phyloP scores from a whole-genome alignment of 2,113 vertebrate genomes.

The Chaetodon trifascialis region DNA sequence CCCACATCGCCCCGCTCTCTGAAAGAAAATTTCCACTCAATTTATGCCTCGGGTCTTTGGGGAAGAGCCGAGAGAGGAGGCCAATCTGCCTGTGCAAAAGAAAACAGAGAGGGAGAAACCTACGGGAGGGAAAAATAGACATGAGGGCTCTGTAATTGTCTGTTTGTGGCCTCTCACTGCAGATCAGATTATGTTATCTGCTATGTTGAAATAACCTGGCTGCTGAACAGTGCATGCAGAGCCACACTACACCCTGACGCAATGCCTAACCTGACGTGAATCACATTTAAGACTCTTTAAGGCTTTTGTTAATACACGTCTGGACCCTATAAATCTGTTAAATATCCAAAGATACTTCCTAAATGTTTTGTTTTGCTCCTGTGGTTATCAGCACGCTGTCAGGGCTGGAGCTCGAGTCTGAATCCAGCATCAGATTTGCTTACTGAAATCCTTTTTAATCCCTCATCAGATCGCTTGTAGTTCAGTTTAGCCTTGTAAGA shows the following conservation, averaged over 20 bases:
- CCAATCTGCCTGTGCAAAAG: conserved; percentile 17
- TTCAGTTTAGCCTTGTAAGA: background rate
- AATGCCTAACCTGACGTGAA: background rate
- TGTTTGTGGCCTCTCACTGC: conserved; percentile 20
- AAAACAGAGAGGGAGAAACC: background rate
- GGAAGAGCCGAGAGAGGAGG: conserved; percentile 20
- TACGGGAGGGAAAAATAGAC: background rate
- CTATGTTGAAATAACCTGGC: conserved; percentile 47
- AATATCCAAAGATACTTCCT: background rate
- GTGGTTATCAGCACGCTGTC: background rate
- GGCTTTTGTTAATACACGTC: conserved; percentile 16
- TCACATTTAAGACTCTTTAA: background rate
- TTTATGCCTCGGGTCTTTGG: conserved; percentile 43
- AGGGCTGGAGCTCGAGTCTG: background rate
- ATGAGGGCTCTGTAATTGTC: conserved; percentile 9
- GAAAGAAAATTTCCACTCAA: conserved; percentile 61
- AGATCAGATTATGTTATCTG: conserved; percentile 42
- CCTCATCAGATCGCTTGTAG: background rate
- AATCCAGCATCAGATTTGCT: background rate
- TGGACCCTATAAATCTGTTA: background rate
- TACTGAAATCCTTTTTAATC: background rate
- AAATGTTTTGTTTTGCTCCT: background rate
- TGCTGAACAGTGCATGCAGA: conserved; percentile 24
- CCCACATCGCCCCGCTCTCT: conserved; percentile 35
- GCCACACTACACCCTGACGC: conserved; percentile 12